Base-by-base conservation (phyloP, 2,888 invertebrate genomes). In the Willowsia nigromaculata region DNA sequence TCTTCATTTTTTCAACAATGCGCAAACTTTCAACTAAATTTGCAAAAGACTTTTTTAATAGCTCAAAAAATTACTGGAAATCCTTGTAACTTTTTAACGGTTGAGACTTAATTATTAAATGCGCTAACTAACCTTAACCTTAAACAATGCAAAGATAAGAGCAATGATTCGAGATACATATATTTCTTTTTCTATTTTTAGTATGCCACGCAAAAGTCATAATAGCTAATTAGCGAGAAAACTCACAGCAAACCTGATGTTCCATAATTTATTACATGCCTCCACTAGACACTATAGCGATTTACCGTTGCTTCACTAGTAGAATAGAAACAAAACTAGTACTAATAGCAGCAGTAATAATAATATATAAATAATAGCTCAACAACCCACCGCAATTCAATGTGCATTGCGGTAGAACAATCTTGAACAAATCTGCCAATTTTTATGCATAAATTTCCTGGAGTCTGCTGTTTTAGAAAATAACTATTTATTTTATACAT, bases 331-430 rank as follows among this genome's bases (percentile, higher is more conserved):
- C 56, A 59, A 59, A 13, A 30, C 15, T 30, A 15, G 25, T 59
- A 18, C 11, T 59, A 59, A 27, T 59, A 6, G 25, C 1, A 3
- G 27, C 15, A 59, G 25, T 27, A 59, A 50, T 27, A 59, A 5
- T 59, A 65, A 71, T 25, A 22, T 71, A 71, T 18, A 18, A 56
- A n/a, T 3, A 85, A 76, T n/a, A n/a, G n/a, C n/a, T n/a, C 9
- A 68, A 27, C 43, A 74, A 59, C 62, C 62, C 74, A 86, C 83
- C 76, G 30, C 83, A 88, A 88, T 83, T 65, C 30, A 25, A 25
- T 83, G 83, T 68, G 62, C 76, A 78, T 83, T 88, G 83, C 83
- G 83, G 76, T 78, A 88, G 88, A 88, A 88, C 88, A 76, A 74
- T 74, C 74, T 47, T 40, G 30, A 62, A 30, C 76, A 47, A 83